Conservation (phyloP, 2,888 invertebrate genomes). For the Tillus elongatus region DNA sequence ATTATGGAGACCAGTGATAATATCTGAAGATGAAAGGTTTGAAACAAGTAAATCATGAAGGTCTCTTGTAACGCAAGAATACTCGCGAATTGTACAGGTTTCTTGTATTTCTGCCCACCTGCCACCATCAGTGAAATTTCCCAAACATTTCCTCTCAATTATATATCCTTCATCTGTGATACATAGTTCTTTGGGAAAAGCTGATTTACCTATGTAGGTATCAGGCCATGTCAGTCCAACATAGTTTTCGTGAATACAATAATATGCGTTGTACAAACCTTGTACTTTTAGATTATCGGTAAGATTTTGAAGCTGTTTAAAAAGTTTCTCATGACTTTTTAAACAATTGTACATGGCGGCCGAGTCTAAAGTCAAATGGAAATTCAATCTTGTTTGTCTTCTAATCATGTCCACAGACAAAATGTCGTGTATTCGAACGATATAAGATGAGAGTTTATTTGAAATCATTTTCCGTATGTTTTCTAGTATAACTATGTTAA, state of each 20-base stretch:
- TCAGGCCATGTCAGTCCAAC: background rate
- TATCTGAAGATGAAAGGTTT: background rate
- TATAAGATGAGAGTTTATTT: too few relatives aligned
- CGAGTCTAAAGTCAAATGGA: too few relatives aligned
- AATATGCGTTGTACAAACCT: too few relatives aligned
- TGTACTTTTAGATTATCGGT: too few relatives aligned
- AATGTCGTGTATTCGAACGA: too few relatives aligned
- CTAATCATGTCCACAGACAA: too few relatives aligned
- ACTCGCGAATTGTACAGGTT: background rate
- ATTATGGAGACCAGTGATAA: slow-evolving; percentile 6
- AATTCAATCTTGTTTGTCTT: slow-evolving; percentile 1
- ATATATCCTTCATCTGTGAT: background rate
- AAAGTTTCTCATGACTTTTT: too few relatives aligned
- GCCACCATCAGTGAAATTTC: background rate
- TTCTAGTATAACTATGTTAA: background rate
- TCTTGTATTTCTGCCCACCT: background rate
- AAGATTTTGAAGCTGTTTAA: too few relatives aligned
- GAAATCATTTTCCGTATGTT: background rate
- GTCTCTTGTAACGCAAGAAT: background rate
- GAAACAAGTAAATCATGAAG: background rate
- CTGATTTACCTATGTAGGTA: background rate
- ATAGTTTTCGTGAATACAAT: too few relatives aligned
- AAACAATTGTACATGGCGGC: too few relatives aligned
- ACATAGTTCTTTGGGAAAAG: background rate
- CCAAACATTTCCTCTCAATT: background rate